Evolutionary conservation across 2,888 invertebrate species (phyloP), one percentile per base, ranked within the genome.

Genomic region (Synanthedon formicaeformis): DNA sequence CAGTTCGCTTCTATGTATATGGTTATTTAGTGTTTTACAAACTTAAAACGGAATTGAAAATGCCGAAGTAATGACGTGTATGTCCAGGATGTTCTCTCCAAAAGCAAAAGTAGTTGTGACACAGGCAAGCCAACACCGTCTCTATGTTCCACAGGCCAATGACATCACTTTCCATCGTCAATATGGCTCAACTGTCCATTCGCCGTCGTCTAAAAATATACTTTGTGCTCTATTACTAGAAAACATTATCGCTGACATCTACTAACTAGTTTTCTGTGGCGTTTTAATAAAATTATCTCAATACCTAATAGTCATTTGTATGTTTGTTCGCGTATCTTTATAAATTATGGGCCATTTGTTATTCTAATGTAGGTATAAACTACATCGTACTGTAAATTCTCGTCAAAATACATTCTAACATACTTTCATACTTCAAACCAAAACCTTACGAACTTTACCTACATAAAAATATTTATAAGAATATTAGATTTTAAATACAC

Each of bases 71-170:
- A 71, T 80, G 79, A 80, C 80, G 80, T 75, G 71, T 66, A 55
- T 58, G 60, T 73, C 73, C 69, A 76, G 80, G 81, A 81, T 78
- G 79, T 80, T 76, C 78, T 71, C 71, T 78, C 75, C 71, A 80
- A 81, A 82, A 81, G 78, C 82, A 81, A 82, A 81, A 81, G 81
- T 80, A 75, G 75, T 78, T 73, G 75, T 73, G 75, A 77, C 78
- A 77, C 76, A 55, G 73, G 71, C 69, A 68, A 73, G 68, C 75
- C 54, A 54, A 60, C 34, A 34, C 34, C 10, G 78, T 73, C 75
- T 75, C 69, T 71, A 67, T 75, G 70, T 67, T 67, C 65, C 49
- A 18, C 75, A 73, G 81, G 81, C 79, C 82, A 81, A 81, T 81
- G 82, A 82, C 82, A 78, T 74, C 72, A 73, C 70, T 67, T 65